Base-by-base conservation (phyloP, 2,888 invertebrate species). In the Adelphocoris suturalis region DNA sequence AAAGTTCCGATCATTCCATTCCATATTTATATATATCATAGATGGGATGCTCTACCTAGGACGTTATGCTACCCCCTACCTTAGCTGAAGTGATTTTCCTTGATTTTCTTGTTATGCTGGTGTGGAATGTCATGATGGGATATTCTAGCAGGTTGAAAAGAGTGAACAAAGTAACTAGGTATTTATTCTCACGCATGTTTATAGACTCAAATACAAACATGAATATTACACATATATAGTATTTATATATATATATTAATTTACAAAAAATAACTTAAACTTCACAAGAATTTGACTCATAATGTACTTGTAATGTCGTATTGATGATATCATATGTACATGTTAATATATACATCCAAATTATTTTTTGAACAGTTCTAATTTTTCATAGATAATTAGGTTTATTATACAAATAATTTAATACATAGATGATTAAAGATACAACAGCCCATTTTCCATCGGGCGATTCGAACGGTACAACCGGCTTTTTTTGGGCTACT, bases 181-280 rank as follows among this genome's bases (percentile, higher is more conserved):
- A 89, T 89, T 89, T 89, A 89, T 89, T 89, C 46, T 89, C 89
- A 89, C 89, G 89, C 89, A 80, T 89, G 89, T 89, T 89, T 82
- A 89, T 89, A 89, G 89, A 89, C 82, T 89, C 81, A 89, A 89
- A 89, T 89, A 89, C 89, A 89, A 89, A 89, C 89, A 89, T 89
- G 89, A 89, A 89, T 82, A 89, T 89, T 89, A 89, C 89, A 89
- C 88, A 88, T 88, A 76, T 68, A 78, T 52, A 19, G 23, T 52
- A 57, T 55, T 78, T 88, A 78, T 88, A 28, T 37, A 37, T 37
- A 37, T 85, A 88, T 88, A 88, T 78, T 88, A 88, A 88, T 88
- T 86, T 88, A 88, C 88, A 88, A 88, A 88, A 88, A 88, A 88
- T 88, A 88, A 88, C 88, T 88, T 88, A 88, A 88, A 88, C 76